phyloP scores from a whole-genome alignment of 2,797 vertebrate species.

The Danio kyathit region DNA sequence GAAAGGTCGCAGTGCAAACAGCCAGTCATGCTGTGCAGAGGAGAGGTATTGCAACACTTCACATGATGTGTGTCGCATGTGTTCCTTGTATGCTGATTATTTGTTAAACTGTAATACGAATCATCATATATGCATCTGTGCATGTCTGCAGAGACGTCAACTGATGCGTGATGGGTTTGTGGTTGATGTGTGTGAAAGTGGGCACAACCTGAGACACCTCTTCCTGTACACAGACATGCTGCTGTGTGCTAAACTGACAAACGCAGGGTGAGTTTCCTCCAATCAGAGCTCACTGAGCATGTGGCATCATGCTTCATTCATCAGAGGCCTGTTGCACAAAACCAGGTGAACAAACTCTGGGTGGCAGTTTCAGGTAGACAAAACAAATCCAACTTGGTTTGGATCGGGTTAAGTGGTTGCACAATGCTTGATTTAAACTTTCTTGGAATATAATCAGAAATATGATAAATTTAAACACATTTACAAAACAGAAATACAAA shows the following conservation, averaged over 20 bases:
- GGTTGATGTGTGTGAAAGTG: slow-evolving; percentile 73
- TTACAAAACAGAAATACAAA: no score
- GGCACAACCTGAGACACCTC: slow-evolving; percentile 76
- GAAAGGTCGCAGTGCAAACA: slow-evolving; percentile 76
- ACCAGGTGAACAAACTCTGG: no score
- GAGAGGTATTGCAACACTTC: slow-evolving; percentile 67
- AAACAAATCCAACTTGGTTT: no score
- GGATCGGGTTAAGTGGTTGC: no score
- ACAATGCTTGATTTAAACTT: no score
- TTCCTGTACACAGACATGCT: slow-evolving; percentile 84
- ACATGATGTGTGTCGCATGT: not conserved
- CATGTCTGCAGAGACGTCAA: slow-evolving; percentile 72
- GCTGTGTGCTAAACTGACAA: slow-evolving; percentile 78
- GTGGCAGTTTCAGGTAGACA: no score
- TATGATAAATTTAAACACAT: no score
- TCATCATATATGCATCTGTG: not conserved
- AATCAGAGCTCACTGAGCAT: not conserved
- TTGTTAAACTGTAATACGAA: not conserved
- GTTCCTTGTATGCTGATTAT: not conserved
- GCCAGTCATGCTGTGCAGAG: slow-evolving; percentile 76
- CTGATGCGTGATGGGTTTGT: slow-evolving; percentile 81
- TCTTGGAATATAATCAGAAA: no score
- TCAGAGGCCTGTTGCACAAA: no score
- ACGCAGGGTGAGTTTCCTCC: slow-evolving; percentile 69
- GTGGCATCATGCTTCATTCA: no score